A percentile compares a stretch with the other conserved stretches of the same genome.
Evolutionary conservation across 2,888 invertebrate species (phyloP).

Genomic region (Chrysopilus asiliformis): DNA sequence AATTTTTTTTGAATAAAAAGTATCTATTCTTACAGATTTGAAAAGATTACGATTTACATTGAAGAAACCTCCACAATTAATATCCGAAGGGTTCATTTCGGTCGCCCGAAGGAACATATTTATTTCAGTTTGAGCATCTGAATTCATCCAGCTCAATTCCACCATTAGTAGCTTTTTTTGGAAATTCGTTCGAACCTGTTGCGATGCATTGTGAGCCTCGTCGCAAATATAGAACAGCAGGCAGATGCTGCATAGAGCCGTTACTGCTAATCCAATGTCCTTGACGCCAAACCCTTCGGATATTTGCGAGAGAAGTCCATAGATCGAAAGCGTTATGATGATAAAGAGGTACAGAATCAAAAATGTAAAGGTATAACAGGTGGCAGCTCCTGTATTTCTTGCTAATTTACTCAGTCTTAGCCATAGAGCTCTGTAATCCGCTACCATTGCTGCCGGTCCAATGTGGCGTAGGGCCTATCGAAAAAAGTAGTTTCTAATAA

Average conservation of each 20-base stretch:
- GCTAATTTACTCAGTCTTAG: constrained; percentile 54
- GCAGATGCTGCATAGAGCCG: constrained; percentile 50
- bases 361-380: constrained; percentile 55
- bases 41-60: constrained; percentile 58
- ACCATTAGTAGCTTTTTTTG: constrained; percentile 61
- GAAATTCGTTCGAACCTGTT: constrained; percentile 56
- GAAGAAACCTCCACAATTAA: constrained; percentile 59
- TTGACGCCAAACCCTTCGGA: constrained; percentile 59
- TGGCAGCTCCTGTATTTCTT: constrained; percentile 50
- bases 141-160: constrained; percentile 62
- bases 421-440: constrained; percentile 58
- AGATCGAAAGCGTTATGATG: constrained; percentile 60
- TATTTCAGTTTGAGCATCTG: constrained; percentile 60
- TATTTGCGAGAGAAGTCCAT: constrained; percentile 57
- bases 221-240: constrained; percentile 60
- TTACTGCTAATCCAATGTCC: constrained; percentile 54
- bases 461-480: constrained; percentile 48
- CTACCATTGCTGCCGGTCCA: constrained; percentile 53
- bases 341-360: constrained; percentile 55
- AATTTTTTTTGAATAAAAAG: too few relatives aligned
- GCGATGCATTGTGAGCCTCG: constrained; percentile 59
- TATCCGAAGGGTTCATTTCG: constrained; percentile 62
- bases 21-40: constrained; percentile 53
- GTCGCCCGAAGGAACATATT: constrained; percentile 64
- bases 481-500: constrained; percentile 7